These are phyloP conservation scores for Sturmia bella DNA, from an alignment of 2,888 invertebrate species.

Conservation along the genomic window DNA sequence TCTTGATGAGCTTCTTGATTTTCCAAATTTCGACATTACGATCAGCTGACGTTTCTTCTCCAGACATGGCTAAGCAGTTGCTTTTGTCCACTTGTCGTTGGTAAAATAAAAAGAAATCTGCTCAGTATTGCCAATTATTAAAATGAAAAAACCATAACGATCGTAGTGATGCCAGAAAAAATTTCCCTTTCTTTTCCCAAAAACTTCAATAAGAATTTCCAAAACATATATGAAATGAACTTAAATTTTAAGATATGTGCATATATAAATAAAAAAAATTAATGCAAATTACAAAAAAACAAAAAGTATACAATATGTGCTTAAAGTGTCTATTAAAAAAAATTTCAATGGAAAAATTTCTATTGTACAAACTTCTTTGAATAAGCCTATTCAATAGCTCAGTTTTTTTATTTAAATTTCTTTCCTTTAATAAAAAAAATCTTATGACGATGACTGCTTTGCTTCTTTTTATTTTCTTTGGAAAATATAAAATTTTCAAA, in stretches of 20 bases:
- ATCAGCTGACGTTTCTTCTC: conserved; percentile 97
- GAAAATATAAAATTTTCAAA: no score
- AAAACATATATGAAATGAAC: not conserved
- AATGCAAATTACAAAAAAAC: not conserved
- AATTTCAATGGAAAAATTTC: no score
- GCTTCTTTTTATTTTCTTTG: no score
- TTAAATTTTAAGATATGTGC: not conserved
- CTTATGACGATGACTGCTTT: no score
- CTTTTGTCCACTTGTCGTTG: conserved; percentile 64
- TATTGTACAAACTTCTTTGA: no score
- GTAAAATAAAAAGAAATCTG: conserved; percentile 65
- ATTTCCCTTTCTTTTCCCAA: not conserved
- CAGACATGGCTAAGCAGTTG: conserved; percentile 84
- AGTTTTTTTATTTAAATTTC: no score
- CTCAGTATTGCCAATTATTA: conserved; percentile 60
- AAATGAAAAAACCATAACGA: conserved; percentile 52
- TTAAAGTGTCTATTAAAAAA: no score
- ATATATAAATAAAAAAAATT: not conserved
- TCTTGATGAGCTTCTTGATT: conserved; percentile 99
- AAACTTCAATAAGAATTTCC: not conserved
- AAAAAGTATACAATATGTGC: no score
- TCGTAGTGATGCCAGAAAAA: conserved; percentile 38
- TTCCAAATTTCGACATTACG: conserved; percentile 99
- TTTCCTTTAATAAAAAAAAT: no score
- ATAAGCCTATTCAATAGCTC: no score